phyloP scores from a whole-genome alignment of 2,113 vertebrate species.

The Ctenomys sociabilis region DNA sequence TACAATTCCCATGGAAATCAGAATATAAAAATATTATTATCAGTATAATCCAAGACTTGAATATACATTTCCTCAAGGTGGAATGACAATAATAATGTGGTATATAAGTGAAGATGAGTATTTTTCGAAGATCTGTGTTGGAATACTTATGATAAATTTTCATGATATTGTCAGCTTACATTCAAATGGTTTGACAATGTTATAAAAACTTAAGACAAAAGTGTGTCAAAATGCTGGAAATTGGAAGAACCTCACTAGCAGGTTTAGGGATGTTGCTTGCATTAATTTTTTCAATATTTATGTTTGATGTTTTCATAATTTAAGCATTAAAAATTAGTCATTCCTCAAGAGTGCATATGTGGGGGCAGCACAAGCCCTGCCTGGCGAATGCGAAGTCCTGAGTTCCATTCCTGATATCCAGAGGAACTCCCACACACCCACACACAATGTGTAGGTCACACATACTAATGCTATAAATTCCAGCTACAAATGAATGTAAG shows the following conservation, averaged over 20 bases:
- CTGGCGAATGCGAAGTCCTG: too few relatives aligned
- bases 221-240: slow-evolving; percentile 12
- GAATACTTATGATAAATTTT: slow-evolving; percentile 17
- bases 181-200: background rate
- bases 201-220: background rate
- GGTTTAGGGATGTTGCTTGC: background rate
- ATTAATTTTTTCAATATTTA: background rate
- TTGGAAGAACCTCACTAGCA: background rate
- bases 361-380: too few relatives aligned
- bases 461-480: background rate
- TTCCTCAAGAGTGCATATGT: background rate
- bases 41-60: too few relatives aligned
- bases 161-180: background rate
- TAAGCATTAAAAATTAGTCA: background rate
- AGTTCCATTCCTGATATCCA: too few relatives aligned
- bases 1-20: background rate
- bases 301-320: background rate
- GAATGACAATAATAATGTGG: background rate
- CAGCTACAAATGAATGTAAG: background rate
- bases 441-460: background rate
- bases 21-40: background rate
- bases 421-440: too few relatives aligned
- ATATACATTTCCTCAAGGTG: too few relatives aligned
- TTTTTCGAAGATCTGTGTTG: background rate
- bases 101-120: background rate